Evolutionary conservation across 2,113 vertebrate species (phyloP).

Genomic region (Aythya baeri): DNA sequence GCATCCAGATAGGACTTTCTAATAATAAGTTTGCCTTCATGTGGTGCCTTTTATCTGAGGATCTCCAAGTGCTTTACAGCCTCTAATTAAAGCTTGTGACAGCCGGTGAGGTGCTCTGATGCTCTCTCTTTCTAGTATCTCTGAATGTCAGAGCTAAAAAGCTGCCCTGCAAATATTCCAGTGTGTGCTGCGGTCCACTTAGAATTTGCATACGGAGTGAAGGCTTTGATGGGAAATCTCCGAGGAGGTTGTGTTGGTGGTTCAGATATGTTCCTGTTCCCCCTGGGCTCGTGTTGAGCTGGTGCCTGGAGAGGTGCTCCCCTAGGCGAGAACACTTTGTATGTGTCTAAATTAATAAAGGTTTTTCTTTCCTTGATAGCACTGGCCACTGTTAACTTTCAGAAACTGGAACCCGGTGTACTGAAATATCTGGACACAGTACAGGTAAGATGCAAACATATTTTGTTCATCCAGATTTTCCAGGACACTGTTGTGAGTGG

Average conservation of each 20-base stretch:
- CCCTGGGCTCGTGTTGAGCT: neutral
- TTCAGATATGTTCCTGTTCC: neutral
- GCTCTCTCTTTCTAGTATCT: neutral
- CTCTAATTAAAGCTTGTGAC: slow-evolving; percentile 40
- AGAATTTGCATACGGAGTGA: neutral
- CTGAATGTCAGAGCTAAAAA: neutral
- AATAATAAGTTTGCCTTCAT: neutral
- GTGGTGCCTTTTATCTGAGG: slow-evolving; percentile 41
- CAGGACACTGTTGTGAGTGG: neutral
- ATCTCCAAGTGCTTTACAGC: slow-evolving; percentile 16
- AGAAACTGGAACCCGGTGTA: slow-evolving; percentile 81
- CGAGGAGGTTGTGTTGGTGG: neutral
- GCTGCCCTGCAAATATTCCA: neutral
- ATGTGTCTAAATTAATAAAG: neutral
- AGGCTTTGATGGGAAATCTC: neutral
- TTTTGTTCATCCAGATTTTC: neutral
- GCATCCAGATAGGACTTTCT: neutral
- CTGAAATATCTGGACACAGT: slow-evolving; percentile 77
- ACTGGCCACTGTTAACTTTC: slow-evolving; percentile 89
- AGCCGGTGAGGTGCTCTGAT: slow-evolving; percentile 16
- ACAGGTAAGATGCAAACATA: slow-evolving; percentile 75
- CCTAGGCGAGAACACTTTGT: neutral
- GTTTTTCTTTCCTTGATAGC: slow-evolving; percentile 45
- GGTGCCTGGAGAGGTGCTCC: neutral
- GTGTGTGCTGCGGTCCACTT: neutral